Base-by-base conservation (phyloP, 2,888 invertebrate genomes). In the Melikaiella ostensackeni region DNA sequence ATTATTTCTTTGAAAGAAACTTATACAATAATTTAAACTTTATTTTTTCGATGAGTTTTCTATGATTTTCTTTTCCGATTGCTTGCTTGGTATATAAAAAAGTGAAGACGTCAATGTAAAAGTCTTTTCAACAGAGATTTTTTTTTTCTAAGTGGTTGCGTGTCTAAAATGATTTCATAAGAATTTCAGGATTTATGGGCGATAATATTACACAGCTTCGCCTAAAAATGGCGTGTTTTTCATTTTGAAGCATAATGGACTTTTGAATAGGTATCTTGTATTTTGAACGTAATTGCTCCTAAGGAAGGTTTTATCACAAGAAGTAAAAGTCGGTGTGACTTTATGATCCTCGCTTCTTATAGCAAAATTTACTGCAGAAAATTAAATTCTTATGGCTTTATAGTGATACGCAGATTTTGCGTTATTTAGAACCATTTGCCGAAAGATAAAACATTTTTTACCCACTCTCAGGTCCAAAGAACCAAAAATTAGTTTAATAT, bases 141-240 rank as follows among this genome's bases (percentile, higher is more conserved):
- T n/a, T 55, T 21, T 21, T 55, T 55, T 27, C 13, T 30, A 70
- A 70, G 33, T 21, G 46, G 70, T 70, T 70, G 70, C 70, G 50
- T 70, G 70, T 30, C n/a, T 50, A 11, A 21, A 70, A 55, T 70
- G 50, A 50, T 46, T 50, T 55, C 30, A 21, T 27, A 70, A 70
- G 50, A 70, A 33, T 70, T 70, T 70, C 27, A 70, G 50, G 21
- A 33, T 70, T 70, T 55, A 33, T 50, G 70, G 50, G 30, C 70
- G 70, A 70, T 70, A 70, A 70, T 70, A 30, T 50, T 50, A 70
- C 70, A 21, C 50, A 70, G 70, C 33, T 70, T 50, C 50, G 27
- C 70, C 70, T 50, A 70, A 70, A 70, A 70, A 70, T 70, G 46
- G 70, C 50, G 70, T 70, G 70, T 70, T 57, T 30, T 50, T 70